phyloP scores from a whole-genome alignment of 2,113 vertebrate species.

The Lampris megalopsis region DNA sequence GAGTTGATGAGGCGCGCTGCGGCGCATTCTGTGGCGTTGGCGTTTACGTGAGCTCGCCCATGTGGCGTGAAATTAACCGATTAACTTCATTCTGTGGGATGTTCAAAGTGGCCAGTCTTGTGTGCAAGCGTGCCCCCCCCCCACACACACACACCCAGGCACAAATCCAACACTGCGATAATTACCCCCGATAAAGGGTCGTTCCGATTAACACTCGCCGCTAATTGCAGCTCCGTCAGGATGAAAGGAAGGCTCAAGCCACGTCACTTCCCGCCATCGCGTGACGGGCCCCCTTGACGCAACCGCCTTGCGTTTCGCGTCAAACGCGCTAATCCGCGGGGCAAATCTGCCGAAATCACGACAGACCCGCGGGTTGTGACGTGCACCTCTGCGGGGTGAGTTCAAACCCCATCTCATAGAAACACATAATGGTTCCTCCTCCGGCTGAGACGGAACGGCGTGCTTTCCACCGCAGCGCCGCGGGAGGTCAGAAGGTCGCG shows the following conservation, averaged over 20 bases:
- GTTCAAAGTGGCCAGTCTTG: too few species aligned
- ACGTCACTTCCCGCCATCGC: background rate
- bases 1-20: constrained; percentile 24
- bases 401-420: background rate
- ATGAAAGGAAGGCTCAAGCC: background rate
- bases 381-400: background rate
- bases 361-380: background rate
- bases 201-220: constrained; percentile 27
- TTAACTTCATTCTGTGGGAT: too few species aligned
- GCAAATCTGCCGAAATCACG: constrained; percentile 17
- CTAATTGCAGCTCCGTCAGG: constrained; percentile 7
- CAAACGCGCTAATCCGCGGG: constrained; percentile 10
- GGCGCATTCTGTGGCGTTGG: constrained; percentile 7
- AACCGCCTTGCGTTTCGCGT: background rate
- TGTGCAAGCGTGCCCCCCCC: too few species aligned
- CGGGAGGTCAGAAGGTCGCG: too few species aligned
- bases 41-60: too few species aligned
- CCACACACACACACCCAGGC: constrained; percentile 1
- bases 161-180: constrained; percentile 22
- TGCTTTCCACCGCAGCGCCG: too few species aligned
- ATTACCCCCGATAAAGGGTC: constrained; percentile 21
- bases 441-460: too few species aligned
- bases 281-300: background rate
- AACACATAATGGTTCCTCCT: too few species aligned
- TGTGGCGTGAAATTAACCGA: too few species aligned